A percentile compares a stretch with the other conserved stretches of the same genome.
phyloP scores from a whole-genome alignment of 2,797 vertebrate species.

The Enteromius viviparus region DNA sequence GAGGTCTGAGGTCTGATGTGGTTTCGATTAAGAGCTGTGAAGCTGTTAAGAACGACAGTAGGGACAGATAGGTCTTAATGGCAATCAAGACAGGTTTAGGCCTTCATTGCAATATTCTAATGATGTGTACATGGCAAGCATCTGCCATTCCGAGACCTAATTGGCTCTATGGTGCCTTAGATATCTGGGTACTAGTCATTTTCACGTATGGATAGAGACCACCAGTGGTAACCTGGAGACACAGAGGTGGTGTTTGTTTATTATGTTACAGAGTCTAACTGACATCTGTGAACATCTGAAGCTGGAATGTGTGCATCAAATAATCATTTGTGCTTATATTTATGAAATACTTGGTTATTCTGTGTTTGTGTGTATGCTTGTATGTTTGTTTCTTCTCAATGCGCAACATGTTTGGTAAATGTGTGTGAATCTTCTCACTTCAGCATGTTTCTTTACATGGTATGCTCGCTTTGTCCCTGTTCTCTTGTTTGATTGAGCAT shows the following conservation, averaged over 20 bases:
- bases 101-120: conserved; percentile 78
- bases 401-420: conserved; percentile 28
- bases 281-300: conserved; percentile 9
- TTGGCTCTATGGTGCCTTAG: conserved; percentile 76
- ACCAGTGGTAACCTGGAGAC: conserved; percentile 15
- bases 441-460: conserved; percentile 44
- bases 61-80: not conserved
- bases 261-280: not conserved
- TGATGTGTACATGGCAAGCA: conserved; percentile 70
- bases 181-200: conserved; percentile 74
- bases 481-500: conserved; percentile 30
- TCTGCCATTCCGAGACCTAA: conserved; percentile 74
- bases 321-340: conserved; percentile 29
- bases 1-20: conserved; percentile 11
- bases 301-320: not conserved
- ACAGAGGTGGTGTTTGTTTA: not conserved
- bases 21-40: conserved; percentile 14
- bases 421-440: conserved; percentile 42
- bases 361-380: conserved; percentile 29
- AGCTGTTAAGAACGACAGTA: conserved; percentile 27
- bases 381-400: conserved; percentile 26
- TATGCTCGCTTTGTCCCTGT: conserved; percentile 32
- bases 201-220: conserved; percentile 53
- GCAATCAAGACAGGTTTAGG: conserved; percentile 53
- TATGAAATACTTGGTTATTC: conserved; percentile 49